A percentile compares a stretch with the other conserved stretches of the same genome.
Evolutionary conservation across 2,888 invertebrate genomes (phyloP).

Genomic region (Apamea epomidion): DNA sequence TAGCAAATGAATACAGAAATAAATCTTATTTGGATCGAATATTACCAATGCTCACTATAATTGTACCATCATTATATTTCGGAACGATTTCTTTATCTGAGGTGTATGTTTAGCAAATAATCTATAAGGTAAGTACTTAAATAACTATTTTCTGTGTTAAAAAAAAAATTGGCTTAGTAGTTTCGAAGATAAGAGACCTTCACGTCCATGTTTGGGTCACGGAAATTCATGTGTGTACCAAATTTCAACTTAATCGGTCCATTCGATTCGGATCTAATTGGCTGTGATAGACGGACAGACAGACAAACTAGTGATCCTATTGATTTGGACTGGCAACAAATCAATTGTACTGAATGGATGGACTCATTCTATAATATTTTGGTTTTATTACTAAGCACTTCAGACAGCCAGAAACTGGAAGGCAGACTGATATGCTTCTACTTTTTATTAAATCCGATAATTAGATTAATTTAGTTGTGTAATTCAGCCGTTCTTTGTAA

Average conservation of each 20-base stretch:
- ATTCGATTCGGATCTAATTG: not conserved
- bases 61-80: not conserved
- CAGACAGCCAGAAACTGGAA: not conserved
- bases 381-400: not conserved
- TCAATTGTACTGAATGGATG: not conserved
- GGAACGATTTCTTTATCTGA: not conserved
- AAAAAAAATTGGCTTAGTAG: too few species aligned
- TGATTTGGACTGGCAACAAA: not conserved
- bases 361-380: not conserved
- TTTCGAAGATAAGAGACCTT: too few species aligned
- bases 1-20: conserved; percentile 41
- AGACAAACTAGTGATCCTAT: not conserved
- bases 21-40: conserved; percentile 35
- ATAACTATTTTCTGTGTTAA: too few species aligned
- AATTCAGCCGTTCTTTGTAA: not conserved
- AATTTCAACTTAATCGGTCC: too few species aligned
- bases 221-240: too few species aligned
- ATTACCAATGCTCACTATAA: not conserved
- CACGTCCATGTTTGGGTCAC: too few species aligned
- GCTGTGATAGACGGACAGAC: not conserved
- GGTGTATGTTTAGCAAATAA: not conserved
- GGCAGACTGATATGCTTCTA: not conserved
- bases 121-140: not conserved
- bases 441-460: conserved; percentile 8
- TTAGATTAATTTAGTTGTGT: conserved; percentile 13